Conservation (phyloP, 2,113 vertebrate genomes). For the Eonycteris spelaea region DNA sequence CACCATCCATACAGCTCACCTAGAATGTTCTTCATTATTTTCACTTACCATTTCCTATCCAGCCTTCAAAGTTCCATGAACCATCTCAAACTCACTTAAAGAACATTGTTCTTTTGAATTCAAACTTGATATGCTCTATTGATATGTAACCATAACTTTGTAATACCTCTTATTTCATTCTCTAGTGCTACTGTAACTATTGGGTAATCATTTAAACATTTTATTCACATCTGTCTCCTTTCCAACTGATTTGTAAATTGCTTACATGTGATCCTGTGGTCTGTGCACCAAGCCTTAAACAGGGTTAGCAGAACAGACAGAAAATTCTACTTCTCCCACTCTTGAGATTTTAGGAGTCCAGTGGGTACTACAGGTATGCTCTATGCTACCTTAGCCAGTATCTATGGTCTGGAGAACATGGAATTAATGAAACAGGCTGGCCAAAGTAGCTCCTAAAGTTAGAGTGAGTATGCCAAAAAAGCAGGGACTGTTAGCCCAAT, state of each 20-base stretch:
- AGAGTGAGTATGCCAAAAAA: not conserved
- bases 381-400: not conserved
- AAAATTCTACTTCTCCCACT: not conserved
- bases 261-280: not conserved
- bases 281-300: not conserved
- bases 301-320: not conserved
- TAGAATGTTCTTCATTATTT: not conserved
- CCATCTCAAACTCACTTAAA: not conserved
- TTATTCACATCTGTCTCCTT: not conserved
- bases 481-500: not conserved
- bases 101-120: not conserved
- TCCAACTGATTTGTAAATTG: not conserved
- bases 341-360: not conserved
- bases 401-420: not conserved
- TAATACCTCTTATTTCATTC: not conserved
- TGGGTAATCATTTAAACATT: not conserved
- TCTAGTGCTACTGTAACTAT: not conserved
- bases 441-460: not conserved
- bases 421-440: not conserved
- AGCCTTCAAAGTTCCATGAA: not conserved
- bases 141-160: not conserved
- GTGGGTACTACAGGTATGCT: not conserved
- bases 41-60: not conserved
- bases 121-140: not conserved
- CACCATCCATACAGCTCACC: not conserved